A percentile compares a stretch with the other conserved stretches of the same genome.
phyloP scores from a whole-genome alignment of 1,140 invertebrate genomes.

The Pinna nobilis region DNA sequence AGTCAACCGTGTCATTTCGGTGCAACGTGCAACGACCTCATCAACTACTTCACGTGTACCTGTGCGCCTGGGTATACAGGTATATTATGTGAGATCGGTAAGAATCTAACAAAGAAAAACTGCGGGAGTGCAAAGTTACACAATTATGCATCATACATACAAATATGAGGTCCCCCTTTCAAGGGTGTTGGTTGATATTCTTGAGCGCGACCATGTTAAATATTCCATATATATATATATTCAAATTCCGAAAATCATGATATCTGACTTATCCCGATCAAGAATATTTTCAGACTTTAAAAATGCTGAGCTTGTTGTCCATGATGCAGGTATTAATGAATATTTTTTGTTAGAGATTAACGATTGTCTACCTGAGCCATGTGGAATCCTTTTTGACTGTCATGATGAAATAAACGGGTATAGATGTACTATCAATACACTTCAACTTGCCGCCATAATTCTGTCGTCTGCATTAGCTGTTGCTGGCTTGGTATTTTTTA shows the following conservation, averaged over 20 bases:
- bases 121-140: no score
- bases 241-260: neutral
- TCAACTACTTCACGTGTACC: constrained; percentile 47
- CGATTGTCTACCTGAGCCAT: constrained; percentile 16
- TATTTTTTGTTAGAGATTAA: constrained; percentile 10
- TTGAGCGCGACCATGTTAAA: no score
- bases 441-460: no score
- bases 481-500: no score
- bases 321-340: neutral
- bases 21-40: constrained; percentile 48
- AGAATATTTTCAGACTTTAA: neutral
- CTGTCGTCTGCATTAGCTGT: no score
- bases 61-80: constrained; percentile 49
- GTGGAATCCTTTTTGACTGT: neutral
- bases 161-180: neutral
- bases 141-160: neutral
- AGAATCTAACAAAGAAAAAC: no score
- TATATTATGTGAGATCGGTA: constrained; percentile 6
- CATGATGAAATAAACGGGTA: constrained; percentile 4
- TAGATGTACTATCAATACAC: no score
- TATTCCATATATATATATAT: neutral
- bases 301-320: neutral
- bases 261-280: neutral
- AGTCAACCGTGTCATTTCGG: constrained; percentile 85
- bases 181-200: neutral